Evolutionary conservation across 2,888 invertebrate genomes (phyloP).

Genomic region (Bibio marci): DNA sequence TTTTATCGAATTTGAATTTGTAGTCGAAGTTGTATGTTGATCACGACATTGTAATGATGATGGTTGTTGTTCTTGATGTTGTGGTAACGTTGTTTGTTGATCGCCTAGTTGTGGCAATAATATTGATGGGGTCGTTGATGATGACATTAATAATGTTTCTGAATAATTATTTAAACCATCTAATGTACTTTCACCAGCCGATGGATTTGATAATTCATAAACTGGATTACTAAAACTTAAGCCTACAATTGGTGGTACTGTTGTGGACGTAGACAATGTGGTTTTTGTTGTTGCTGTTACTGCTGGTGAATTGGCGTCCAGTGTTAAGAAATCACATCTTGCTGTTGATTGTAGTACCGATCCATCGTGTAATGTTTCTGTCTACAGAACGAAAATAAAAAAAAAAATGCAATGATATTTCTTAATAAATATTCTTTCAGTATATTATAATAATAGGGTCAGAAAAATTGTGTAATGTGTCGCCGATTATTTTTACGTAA

Average conservation of each 20-base stretch:
- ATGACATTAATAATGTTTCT: constrained; percentile 16
- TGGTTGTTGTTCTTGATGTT: constrained; percentile 12
- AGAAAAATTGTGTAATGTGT: too few species aligned
- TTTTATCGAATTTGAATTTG: background rate
- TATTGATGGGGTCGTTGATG: constrained; percentile 11
- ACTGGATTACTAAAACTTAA: constrained; percentile 74
- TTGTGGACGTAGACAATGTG: background rate
- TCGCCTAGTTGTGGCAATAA: background rate
- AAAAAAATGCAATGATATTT: too few species aligned
- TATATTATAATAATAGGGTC: too few species aligned
- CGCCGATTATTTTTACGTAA: too few species aligned
- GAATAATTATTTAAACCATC: constrained; percentile 25
- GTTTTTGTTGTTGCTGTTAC: constrained; percentile 11
- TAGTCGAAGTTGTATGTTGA: too few species aligned
- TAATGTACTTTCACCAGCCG: constrained; percentile 32
- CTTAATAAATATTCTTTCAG: too few species aligned
- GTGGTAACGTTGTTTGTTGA: constrained; percentile 11
- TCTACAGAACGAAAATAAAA: background rate
- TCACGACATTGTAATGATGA: background rate
- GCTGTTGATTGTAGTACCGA: constrained; percentile 24
- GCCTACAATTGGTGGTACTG: constrained; percentile 36
- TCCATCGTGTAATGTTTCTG: constrained; percentile 14
- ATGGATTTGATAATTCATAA: constrained; percentile 54
- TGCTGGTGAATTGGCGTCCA: constrained; percentile 50
- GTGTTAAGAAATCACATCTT: constrained; percentile 58